Conservation (phyloP, 2,113 vertebrate genomes). For the Xenopus laevis region DNA sequence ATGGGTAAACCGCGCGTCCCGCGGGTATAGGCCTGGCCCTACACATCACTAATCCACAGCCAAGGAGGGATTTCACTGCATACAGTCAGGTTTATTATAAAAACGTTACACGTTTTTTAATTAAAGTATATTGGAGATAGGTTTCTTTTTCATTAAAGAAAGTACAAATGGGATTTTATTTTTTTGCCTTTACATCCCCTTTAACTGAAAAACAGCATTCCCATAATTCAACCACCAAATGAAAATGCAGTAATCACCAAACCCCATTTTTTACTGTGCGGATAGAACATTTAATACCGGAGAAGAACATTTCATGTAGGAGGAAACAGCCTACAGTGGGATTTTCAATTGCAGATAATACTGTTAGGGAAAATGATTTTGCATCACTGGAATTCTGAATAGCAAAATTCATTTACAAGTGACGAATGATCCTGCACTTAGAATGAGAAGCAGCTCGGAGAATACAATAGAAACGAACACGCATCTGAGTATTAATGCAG, state of each 20-base stretch:
- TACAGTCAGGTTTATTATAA: too few species aligned
- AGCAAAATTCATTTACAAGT: slow-evolving; percentile 10
- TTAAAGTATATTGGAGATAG: too few species aligned
- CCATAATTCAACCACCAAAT: slow-evolving; percentile 30
- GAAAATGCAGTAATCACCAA: slow-evolving; percentile 5
- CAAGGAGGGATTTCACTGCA: too few species aligned
- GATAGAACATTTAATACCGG: not conserved
- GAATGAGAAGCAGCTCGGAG: not conserved
- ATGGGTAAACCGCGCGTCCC: too few species aligned
- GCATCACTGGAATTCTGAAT: slow-evolving; percentile 5
- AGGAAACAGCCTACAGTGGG: slow-evolving; percentile 19
- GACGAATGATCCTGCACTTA: slow-evolving; percentile 2
- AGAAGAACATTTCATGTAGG: slow-evolving; percentile 4
- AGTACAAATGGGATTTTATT: too few species aligned
- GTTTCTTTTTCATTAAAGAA: too few species aligned
- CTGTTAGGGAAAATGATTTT: slow-evolving; percentile 20
- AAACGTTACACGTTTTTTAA: too few species aligned
- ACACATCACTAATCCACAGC: too few species aligned
- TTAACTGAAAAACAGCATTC: not conserved
- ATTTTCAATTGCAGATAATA: slow-evolving; percentile 28
- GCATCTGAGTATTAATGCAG: too few species aligned
- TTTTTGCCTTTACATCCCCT: too few species aligned
- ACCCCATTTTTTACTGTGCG: not conserved
- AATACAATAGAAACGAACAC: not conserved
- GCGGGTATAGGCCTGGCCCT: too few species aligned